Conservation (phyloP, 2,888 invertebrate genomes). For the Eupithecia subumbrata region DNA sequence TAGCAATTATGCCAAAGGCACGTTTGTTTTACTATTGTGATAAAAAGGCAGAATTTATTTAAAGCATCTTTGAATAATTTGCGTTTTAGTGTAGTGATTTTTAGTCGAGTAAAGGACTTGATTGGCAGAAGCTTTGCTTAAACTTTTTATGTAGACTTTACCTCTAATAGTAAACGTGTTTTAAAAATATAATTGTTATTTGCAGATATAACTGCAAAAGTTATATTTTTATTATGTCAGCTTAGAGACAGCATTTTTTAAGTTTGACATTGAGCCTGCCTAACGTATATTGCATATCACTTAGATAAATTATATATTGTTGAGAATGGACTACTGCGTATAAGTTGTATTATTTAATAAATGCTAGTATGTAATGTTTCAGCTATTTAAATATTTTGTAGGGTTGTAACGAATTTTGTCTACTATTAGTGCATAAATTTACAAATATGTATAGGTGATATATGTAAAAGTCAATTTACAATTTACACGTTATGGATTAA, state of each 20-base stretch:
- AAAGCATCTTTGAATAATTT: constrained; percentile 42
- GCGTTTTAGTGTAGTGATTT: constrained; percentile 33
- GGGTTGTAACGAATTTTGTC: constrained; percentile 38
- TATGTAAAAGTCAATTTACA: constrained; percentile 27
- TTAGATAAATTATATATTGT: constrained; percentile 67
- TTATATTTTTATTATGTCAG: constrained; percentile 32
- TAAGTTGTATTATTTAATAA: constrained; percentile 53
- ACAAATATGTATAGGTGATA: constrained; percentile 18
- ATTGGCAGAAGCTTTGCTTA: constrained; percentile 41
- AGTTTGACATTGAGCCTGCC: constrained; percentile 67
- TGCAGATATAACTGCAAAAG: constrained; percentile 27
- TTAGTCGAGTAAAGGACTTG: constrained; percentile 25
- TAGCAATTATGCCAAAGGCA: constrained; percentile 72
- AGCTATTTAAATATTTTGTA: constrained; percentile 48
- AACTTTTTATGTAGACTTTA: constrained; percentile 29
- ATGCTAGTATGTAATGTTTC: constrained; percentile 53
- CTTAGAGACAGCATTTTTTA: constrained; percentile 23
- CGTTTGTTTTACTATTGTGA: constrained; percentile 70
- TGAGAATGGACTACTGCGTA: constrained; percentile 52
- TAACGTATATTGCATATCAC: constrained; percentile 82
- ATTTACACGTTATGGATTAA: constrained; percentile 10
- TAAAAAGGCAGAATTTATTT: constrained; percentile 52
- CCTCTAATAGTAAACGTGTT: constrained; percentile 25
- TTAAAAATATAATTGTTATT: constrained; percentile 33
- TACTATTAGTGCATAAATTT: constrained; percentile 6